These are phyloP conservation scores for Chloroceryle aenea DNA, from an alignment of 2,113 vertebrate genomes.

Conservation along the genomic window DNA sequence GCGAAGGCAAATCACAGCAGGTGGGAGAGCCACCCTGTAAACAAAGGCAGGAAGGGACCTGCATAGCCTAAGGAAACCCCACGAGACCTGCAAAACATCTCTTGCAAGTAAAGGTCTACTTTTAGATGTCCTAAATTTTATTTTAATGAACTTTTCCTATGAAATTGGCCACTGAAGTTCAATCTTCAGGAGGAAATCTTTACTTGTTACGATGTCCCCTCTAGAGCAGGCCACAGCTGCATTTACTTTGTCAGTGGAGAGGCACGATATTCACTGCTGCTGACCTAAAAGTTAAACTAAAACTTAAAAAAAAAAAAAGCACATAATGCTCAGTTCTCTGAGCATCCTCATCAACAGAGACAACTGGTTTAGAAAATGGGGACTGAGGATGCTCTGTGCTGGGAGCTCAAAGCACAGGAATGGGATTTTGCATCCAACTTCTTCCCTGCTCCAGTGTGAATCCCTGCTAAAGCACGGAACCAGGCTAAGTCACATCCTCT, in stretches of 20 bases:
- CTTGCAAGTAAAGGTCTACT: not conserved
- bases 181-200: not conserved
- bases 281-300: not conserved
- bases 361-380: not conserved
- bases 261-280: rapidly evolving
- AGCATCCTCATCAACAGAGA: not conserved
- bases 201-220: not conserved
- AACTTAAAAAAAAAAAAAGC: not conserved
- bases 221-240: rapidly evolving
- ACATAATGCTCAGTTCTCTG: not conserved
- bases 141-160: not conserved
- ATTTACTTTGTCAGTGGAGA: not conserved
- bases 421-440: not conserved
- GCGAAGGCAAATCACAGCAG: not conserved
- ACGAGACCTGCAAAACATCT: not conserved
- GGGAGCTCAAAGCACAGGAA: not conserved
- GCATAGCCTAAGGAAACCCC: not conserved
- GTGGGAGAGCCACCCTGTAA: not conserved
- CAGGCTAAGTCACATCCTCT: not conserved
- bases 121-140: not conserved
- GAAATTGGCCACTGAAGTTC: not conserved
- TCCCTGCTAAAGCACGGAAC: not conserved
- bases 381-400: not conserved
- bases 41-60: not conserved
- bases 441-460: not conserved